Evolutionary conservation across 2,113 vertebrate species (phyloP), one percentile per base, ranked within the genome.

Genomic region (Oxyura jamaicensis): DNA sequence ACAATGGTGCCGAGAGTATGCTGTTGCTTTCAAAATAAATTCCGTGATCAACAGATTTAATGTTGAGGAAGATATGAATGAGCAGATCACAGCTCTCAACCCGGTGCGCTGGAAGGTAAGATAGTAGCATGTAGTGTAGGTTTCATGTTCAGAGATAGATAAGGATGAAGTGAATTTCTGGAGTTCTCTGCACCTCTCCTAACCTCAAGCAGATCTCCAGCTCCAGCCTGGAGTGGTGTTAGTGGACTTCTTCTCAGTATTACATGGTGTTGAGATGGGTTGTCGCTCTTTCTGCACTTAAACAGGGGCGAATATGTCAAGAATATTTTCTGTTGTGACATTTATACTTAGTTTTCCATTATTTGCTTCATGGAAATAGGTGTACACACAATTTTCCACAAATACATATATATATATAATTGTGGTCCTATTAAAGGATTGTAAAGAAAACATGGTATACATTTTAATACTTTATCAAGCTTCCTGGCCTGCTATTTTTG

Each of bases 11-110:
- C 92, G 69, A 25, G 90, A 99, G 4, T 99, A 99, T 39, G 97
- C 96, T 80, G 99, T 99, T 85, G 99, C 99, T 12, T 99, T 99
- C 97, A 99, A 99, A 96, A 98, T 99, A 92, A 99, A 99, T 83
- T 99, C 99, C 0, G 99, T 99, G 73, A 98, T 99, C 90, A 99
- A 99, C 94, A 98, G 97, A 39, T 99, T 98, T 96, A 99, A 99
- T 8, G 62, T 98, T 41, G 98, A 99, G 0, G 99, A 99, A 94
- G 98, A 99, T 75, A 99, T 99, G 99, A 96, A 88, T 0, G 97
- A 98, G 6, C 86, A 98, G 55, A 99, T 99, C 75, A 71, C 52
- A 23, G 85, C 91, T 13, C 98, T 99, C 22, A 98, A 96, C 86
- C 99, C 99, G 0, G 98, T 99, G 73, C 99, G 99, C 92, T 99